Conservation (phyloP, 2,113 vertebrate species). For the Hydrolagus affinis region DNA sequence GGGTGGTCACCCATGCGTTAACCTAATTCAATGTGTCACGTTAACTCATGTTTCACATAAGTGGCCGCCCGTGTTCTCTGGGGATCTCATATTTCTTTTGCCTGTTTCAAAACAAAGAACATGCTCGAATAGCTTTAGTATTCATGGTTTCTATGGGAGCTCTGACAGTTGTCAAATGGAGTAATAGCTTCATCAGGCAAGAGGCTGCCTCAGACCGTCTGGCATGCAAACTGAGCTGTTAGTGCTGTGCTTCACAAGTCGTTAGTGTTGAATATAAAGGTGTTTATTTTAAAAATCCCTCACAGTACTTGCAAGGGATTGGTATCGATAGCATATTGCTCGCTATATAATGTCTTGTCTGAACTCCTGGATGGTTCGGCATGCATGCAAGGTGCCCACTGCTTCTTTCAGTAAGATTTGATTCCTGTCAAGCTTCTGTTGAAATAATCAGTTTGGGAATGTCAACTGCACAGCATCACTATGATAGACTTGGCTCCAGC, state of each 20-base stretch:
- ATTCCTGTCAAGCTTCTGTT: neutral
- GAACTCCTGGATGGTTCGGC: neutral
- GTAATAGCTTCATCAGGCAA: conserved; percentile 57
- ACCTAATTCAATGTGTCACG: conserved; percentile 9
- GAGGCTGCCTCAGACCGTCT: neutral
- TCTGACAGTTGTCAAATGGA: conserved; percentile 61
- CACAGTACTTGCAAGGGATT: neutral
- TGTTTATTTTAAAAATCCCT: too few relatives aligned
- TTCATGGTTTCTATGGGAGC: conserved; percentile 56
- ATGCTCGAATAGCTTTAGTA: conserved; percentile 60
- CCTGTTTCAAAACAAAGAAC: conserved; percentile 51
- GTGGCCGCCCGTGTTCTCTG: neutral
- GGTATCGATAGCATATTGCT: neutral
- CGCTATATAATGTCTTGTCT: neutral
- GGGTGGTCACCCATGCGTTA: neutral
- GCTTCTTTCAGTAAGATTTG: neutral
- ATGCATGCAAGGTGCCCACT: neutral
- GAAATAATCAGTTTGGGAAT: neutral
- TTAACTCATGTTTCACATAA: conserved; percentile 3
- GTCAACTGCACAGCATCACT: neutral
- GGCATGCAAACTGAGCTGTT: neutral
- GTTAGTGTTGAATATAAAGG: neutral
- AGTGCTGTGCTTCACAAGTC: neutral
- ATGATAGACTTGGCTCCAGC: too few relatives aligned
- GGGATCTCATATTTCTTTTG: conserved; percentile 51